Base-by-base conservation (phyloP, 2,113 vertebrate species). In the Coreoperca whiteheadi region DNA sequence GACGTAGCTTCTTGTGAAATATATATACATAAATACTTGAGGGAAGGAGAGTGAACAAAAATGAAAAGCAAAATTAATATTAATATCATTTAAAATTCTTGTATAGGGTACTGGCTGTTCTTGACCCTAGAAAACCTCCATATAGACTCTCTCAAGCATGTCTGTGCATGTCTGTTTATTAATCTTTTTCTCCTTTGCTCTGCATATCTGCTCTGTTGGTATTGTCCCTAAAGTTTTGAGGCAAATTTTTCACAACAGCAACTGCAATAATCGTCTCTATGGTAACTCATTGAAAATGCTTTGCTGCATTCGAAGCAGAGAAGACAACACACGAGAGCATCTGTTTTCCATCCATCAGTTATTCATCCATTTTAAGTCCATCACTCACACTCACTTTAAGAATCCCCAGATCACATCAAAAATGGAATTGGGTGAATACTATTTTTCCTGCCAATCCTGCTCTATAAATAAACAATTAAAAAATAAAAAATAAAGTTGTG, bases 241-340 rank as follows among this genome's bases (percentile, higher is more conserved):
- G 34, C 65, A 61, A 53, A 64, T 87, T 87, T 64, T 81, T 78
- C 70, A 81, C 50, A 87, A 83, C 81, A 73, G 77, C 67, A 65
- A 84, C 79, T 88, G 81, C 82, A 84, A 88, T 92, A 84, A 91
- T 93, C 85, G 91, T 87, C 69, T 82, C 89, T 81, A 86, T 89
- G 83, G 85, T 77, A 89, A 92, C 82, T 77, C 72, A n/a, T 48
- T 66, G 70, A 48, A 78, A 88, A 89, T 80, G 60, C 69, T 84
- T 88, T 87, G 75, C 83, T 61, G 87, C 72, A 74, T 87, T 90
- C 34, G 61, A 85, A 81, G 72, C 61, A 74, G 70, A 81, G 71
- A 69, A 67, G 60, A 83, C 60, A 85, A 88, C 82, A 82, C 89
- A 82, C 41, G 10, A 39, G 80, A 25, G 32, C 1, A 83, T 59